phyloP scores from a whole-genome alignment of 2,113 vertebrate species.

The Brienomyrus longianalis region DNA sequence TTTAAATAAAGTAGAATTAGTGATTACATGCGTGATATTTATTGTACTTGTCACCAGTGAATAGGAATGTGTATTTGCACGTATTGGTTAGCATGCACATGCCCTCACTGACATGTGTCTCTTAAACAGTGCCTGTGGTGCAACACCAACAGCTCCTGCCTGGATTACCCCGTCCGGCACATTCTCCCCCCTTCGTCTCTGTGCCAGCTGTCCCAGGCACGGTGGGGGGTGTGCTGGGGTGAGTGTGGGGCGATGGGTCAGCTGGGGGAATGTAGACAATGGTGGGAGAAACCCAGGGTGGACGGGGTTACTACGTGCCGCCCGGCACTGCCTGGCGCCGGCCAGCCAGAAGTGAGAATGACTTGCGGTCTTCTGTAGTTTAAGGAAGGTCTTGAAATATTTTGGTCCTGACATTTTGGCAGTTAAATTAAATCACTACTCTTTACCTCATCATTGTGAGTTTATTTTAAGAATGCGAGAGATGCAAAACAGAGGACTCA shows the following conservation, averaged over 20 bases:
- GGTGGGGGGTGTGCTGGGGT: slow-evolving; percentile 84
- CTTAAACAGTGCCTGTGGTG: slow-evolving; percentile 78
- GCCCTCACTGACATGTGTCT: not conserved
- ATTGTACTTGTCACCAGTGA: not conserved
- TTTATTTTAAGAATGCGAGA: not conserved
- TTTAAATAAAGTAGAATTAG: not conserved
- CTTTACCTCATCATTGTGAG: not conserved
- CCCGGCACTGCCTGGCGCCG: not conserved
- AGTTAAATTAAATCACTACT: not conserved
- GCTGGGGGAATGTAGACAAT: not conserved
- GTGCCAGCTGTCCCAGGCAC: slow-evolving; percentile 65
- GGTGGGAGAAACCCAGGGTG: not conserved
- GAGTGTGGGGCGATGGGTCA: slow-evolving; percentile 42
- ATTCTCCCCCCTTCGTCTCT: slow-evolving; percentile 65
- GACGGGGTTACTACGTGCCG: not conserved
- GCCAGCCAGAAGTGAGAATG: not conserved
- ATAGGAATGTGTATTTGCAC: not conserved
- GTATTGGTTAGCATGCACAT: not conserved
- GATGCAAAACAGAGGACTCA: not conserved
- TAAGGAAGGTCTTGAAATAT: not conserved
- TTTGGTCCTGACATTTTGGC: not conserved
- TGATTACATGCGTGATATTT: not conserved
- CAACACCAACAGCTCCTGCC: slow-evolving; percentile 61
- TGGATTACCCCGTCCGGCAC: slow-evolving; percentile 71
- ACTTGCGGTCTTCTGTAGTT: not conserved